These are phyloP conservation scores for Babylonia areolata DNA, from an alignment of 1,140 invertebrate genomes.

Conservation along the genomic window DNA sequence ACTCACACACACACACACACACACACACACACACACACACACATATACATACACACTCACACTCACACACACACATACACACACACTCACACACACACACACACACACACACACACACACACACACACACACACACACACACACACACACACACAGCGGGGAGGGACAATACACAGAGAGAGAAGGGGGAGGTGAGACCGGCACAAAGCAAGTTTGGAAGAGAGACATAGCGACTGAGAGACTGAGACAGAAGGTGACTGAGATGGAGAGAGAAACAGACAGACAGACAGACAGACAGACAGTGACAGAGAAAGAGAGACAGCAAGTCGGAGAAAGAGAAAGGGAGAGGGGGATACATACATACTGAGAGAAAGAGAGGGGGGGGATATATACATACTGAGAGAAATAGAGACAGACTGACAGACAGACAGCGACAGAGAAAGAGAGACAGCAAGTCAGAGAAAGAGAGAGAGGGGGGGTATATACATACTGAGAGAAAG, in stretches of 20 bases:
- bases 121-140: not conserved
- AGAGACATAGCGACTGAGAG: not conserved
- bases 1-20: too few relatives aligned
- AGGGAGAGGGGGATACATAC: not conserved
- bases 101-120: slow-evolving; percentile 8
- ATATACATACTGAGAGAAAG: too few relatives aligned
- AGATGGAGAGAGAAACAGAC: not conserved
- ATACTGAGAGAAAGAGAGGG: too few relatives aligned
- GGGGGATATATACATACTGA: too few relatives aligned
- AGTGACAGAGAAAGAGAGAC: not conserved
- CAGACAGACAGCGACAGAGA: too few relatives aligned
- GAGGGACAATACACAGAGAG: not conserved
- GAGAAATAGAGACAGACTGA: too few relatives aligned
- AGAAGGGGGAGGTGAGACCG: not conserved
- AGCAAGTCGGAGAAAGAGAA: not conserved
- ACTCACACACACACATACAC: not conserved
- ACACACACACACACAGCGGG: not conserved
- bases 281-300: not conserved
- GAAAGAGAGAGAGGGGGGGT: too few relatives aligned
- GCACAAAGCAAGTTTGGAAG: not conserved
- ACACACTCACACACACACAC: not conserved
- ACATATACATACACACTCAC: not conserved
- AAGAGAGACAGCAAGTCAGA: too few relatives aligned
- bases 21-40: too few relatives aligned
- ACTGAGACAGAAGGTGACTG: not conserved